Conservation (phyloP, 2,113 vertebrate species). For the Crotalus tigris region DNA sequence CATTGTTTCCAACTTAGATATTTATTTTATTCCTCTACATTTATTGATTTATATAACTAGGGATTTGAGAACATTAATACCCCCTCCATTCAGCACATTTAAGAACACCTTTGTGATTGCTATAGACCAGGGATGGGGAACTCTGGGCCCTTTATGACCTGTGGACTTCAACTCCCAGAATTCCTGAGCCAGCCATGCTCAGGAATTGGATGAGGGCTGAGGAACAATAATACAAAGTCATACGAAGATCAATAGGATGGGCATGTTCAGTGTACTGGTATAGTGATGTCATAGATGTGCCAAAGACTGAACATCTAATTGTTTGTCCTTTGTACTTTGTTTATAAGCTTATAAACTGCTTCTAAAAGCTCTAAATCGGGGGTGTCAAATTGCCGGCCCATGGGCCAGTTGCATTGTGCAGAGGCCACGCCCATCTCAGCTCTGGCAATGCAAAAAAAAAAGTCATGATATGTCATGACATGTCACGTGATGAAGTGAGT, state of each 20-base stretch:
- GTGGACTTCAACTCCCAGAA: too few relatives aligned
- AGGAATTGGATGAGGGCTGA: too few relatives aligned
- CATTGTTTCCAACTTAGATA: background rate
- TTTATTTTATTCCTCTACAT: background rate
- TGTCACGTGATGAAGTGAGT: background rate
- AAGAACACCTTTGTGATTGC: background rate
- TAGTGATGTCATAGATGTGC: background rate
- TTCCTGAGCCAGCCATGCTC: too few relatives aligned
- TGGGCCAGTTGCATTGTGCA: too few relatives aligned
- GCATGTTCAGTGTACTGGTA: background rate
- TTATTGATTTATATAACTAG: background rate
- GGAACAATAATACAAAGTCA: background rate
- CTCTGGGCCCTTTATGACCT: too few relatives aligned
- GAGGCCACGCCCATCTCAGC: too few relatives aligned
- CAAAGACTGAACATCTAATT: background rate
- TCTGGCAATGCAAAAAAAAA: too few relatives aligned
- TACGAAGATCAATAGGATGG: background rate
- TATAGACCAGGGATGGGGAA: too few relatives aligned
- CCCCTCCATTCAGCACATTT: background rate
- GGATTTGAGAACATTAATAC: background rate
- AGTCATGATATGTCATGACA: too few relatives aligned
- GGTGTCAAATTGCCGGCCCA: too few relatives aligned
- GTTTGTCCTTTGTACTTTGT: background rate
- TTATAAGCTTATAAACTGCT: background rate
- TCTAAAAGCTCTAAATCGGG: background rate